Evolutionary conservation across 2,888 invertebrate species (phyloP).

Genomic region (Drosophila nr. medialis): DNA sequence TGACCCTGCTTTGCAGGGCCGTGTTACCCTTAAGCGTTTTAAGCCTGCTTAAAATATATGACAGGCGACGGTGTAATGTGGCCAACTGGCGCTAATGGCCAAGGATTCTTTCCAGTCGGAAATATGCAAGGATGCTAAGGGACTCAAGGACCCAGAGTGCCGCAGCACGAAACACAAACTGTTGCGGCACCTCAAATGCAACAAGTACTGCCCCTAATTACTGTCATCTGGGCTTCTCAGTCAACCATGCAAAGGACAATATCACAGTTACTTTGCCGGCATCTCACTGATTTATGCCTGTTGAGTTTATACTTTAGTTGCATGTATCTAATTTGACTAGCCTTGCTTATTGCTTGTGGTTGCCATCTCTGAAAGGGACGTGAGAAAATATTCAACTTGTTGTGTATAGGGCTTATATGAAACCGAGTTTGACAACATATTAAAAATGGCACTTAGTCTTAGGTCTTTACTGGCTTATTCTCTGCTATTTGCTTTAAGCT

Average conservation of each 20-base stretch:
- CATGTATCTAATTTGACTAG: not conserved
- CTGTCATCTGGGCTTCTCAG: constrained; percentile 14
- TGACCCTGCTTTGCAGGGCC: constrained; percentile 16
- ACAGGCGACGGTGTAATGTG: constrained; percentile 33
- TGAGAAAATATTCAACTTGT: not conserved
- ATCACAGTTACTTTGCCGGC: constrained; percentile 7
- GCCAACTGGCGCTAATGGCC: constrained; percentile 44
- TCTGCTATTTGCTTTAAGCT: not conserved
- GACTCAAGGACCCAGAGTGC: constrained; percentile 27
- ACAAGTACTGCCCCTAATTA: constrained; percentile 21
- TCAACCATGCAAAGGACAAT: constrained; percentile 8
- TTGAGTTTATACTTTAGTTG: not conserved
- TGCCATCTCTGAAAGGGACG: not conserved
- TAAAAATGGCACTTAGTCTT: not conserved
- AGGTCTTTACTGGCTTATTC: not conserved
- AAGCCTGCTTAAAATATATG: constrained; percentile 35
- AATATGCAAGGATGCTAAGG: constrained; percentile 9
- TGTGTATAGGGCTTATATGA: not conserved
- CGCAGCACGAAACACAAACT: not conserved
- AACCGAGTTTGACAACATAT: not conserved
- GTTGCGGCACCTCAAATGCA: constrained; percentile 21
- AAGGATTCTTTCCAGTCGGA: constrained; percentile 26
- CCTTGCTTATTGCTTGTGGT: not conserved
- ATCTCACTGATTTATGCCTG: not conserved
- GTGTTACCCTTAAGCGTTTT: constrained; percentile 37